Evolutionary conservation across 2,888 invertebrate species (phyloP), one percentile per base, ranked within the genome.

Genomic region (Vanessa cardui): DNA sequence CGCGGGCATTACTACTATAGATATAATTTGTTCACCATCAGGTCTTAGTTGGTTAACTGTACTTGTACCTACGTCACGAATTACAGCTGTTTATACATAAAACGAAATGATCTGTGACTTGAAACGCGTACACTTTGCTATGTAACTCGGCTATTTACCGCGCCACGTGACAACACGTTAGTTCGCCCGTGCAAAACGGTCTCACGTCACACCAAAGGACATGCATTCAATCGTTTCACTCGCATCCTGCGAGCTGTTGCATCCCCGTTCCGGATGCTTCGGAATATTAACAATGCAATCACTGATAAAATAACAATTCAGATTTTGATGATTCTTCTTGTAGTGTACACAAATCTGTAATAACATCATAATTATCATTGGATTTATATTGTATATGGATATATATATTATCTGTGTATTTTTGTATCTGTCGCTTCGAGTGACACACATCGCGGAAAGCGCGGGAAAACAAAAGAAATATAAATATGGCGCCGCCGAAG

Each of bases 191-290:
- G 56, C 50, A 44, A 50, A 58, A 18, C 64, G 44, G 5, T 47
- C 58, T 58, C 49, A 45, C 49, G 49, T 64, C 64, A n/a, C 39
- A 33, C n/a, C 47, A 49, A 58, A 64, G 49, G 64, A 64, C 39
- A 64, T 64, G 58, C 64, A 58, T 58, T 62, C 62, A 62, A n/a
- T 26, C 44, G 52, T 45, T 49, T 54, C 52, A 54, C 31, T 31
- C n/a, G 26, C 62, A 26, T 52, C 26, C 52, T 54, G 62, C 62
- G 20, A 16, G 21, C 21, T 52, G 44, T 26, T 46, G 46, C n/a
- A 47, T 18, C 47, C 47, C 6, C 47, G 18, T 47, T n/a, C 47
- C 18, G 18, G 16, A 47, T 56, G 56, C 6, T 26, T 9, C 1
- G 12, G n/a, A 39, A 56, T 33, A 56, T 56, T 56, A 33, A 33